Base-by-base conservation (phyloP, 2,888 invertebrate genomes). In the Stictocephala bisonia region DNA sequence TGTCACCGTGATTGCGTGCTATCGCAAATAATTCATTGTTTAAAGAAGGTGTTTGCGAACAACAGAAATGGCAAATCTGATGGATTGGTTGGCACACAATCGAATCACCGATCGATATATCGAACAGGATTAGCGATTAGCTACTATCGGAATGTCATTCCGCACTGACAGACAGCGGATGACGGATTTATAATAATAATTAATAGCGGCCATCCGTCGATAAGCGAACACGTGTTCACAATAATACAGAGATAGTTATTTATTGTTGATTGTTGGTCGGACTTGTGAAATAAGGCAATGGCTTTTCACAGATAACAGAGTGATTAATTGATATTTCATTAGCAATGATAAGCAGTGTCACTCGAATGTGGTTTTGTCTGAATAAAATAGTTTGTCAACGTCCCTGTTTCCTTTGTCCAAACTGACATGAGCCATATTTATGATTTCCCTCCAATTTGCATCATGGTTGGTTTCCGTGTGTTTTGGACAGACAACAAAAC, bases 281-380 rank as follows among this genome's bases (percentile, higher is more conserved):
- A 51, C 51, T 51, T 56, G 56, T 56, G 27, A 56, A 56, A 56
- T 56, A 56, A 56, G 56, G 27, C 56, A 56, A 56, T 56, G 56
- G 56, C 29, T 56, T 31, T 31, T 56, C 56, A 31, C 56, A 29
- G 56, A 56, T 56, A 56, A 56, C 56, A n/a, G 9, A 20, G 24
- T 56, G 56, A 56, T 56, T 56, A 56, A 56, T 56, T 56, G 56
- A 56, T 56, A 56, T 56, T 56, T 56, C 56, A 56, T 56, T 56
- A 56, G 56, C n/a, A 15, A 56, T 26, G 56, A 56, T 56, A 56
- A 56, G 56, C 56, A 18, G 15, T 44, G 44, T 29, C 56, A 56
- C 31, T 56, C 56, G 56, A 24, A 24, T 22, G 6, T 13, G 26
- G 27, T 27, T 31, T 56, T 56, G 53, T 26, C 15, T 31, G 7